Base-by-base conservation (phyloP, 2,888 invertebrate species). In the Eutolmus rufibarbis region DNA sequence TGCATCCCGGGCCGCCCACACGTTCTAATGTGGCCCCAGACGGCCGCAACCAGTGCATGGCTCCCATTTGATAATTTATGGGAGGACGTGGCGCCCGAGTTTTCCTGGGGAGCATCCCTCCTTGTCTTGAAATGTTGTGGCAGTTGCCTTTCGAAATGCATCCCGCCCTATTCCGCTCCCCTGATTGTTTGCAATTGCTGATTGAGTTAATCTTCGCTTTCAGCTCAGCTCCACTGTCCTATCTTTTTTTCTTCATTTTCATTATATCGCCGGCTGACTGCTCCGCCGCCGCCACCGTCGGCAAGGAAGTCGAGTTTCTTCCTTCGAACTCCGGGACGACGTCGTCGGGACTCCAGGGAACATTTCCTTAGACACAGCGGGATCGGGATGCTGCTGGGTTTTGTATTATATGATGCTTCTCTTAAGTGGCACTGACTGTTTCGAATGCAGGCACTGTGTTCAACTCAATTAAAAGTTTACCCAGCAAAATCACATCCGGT, bases 401-500 rank as follows among this genome's bases (percentile, higher is more conserved):
- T 28, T 66, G 23, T 66, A 66, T 66, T 66, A 66, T 66, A 66
- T 66, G 66, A 28, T 57, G 46, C 19, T 57, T 19, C 34, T 82
- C 56, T 57, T 37, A 82, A 82, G 82, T 82, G 57, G 66, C 66
- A 66, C 66, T 19, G 37, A 57, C 82, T 82, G 82, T 57, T 82
- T 82, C 82, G 57, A 66, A 82, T 82, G 82, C 82, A 82, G 57
- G 82, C 37, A 66, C 66, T 57, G 82, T 82, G 14, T 82, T 82
- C 82, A 82, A 82, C 82, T 82, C 82, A 82, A 82, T 82, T 82
- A 82, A 82, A 82, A 82, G 57, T 82, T 82, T 82, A 34, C 66
- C 56, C 57, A 51, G 16, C 57, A 37, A 57, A 82, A 66, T 66
- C 82, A 82, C 56, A 82, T 82, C 57, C 66, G 37, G 56, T 57